Conservation (phyloP, 2,888 invertebrate species). For the Agrotis puta region DNA sequence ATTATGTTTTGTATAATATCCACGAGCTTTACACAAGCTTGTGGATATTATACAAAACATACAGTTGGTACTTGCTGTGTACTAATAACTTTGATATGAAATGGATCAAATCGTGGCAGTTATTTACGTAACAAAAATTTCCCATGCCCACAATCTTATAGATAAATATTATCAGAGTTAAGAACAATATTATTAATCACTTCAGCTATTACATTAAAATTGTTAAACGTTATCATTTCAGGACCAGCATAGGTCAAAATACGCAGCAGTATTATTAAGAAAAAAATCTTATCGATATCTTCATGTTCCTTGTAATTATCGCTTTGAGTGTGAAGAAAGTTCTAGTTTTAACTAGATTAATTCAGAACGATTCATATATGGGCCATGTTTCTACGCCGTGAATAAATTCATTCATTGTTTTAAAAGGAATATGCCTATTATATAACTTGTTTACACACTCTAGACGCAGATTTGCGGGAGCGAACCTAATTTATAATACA, state of each 20-base stretch:
- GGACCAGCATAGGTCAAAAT: conserved; percentile 36
- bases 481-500: background rate
- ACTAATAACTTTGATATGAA: background rate
- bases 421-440: background rate
- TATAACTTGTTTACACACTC: background rate
- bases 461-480: background rate
- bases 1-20: no score
- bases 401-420: conserved; percentile 8
- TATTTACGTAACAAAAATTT: conserved; percentile 5
- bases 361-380: background rate
- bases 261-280: conserved; percentile 19
- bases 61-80: no score
- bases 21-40: no score
- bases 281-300: conserved; percentile 15
- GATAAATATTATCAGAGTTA: conserved; percentile 6
- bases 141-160: background rate
- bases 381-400: conserved; percentile 9
- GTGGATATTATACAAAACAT: no score
- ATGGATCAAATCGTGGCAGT: background rate
- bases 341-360: conserved; percentile 37
- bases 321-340: conserved; percentile 8
- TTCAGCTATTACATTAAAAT: conserved; percentile 10
- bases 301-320: conserved; percentile 16
- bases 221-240: conserved; percentile 18
- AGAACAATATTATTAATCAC: conserved; percentile 12